phyloP scores from a whole-genome alignment of 2,888 invertebrate genomes.

The Hypsopygia costalis region DNA sequence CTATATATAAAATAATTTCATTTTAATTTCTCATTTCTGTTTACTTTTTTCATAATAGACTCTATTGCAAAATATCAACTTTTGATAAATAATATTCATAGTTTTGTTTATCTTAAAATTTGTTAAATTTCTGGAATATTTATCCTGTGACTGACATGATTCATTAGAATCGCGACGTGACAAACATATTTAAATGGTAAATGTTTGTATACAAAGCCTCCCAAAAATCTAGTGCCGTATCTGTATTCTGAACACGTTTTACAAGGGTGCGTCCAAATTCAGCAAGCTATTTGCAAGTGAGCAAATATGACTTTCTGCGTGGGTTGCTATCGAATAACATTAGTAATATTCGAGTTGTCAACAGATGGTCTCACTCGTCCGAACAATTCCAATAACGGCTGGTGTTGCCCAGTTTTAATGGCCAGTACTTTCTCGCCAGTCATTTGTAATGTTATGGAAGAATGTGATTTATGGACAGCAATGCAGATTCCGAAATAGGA shows the following conservation, averaged over 20 bases:
- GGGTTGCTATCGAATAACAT: conserved; percentile 3
- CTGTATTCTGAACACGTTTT: conserved; percentile 7
- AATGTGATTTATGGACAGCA: conserved; percentile 6
- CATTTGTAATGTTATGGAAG: conserved; percentile 20
- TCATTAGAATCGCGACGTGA: conserved; percentile 9
- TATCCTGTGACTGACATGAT: conserved; percentile 4
- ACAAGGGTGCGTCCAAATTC: conserved; percentile 5
- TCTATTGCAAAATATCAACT: too few species aligned
- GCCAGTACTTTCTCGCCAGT: conserved; percentile 22
- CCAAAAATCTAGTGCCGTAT: background rate
- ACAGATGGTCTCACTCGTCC: conserved; percentile 15
- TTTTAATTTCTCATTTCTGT: too few species aligned
- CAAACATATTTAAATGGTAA: conserved; percentile 5
- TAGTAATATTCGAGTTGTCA: conserved; percentile 13
- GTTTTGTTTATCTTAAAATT: too few species aligned
- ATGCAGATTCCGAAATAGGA: background rate
- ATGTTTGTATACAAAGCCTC: background rate
- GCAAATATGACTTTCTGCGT: conserved; percentile 4
- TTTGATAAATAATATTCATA: too few species aligned
- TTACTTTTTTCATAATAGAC: too few species aligned
- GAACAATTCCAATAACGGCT: conserved; percentile 20
- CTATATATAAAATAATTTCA: too few species aligned
- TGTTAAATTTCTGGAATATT: too few species aligned
- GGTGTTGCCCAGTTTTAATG: conserved; percentile 25
- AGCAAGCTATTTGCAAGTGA: conserved; percentile 8